Conservation (phyloP, 1,140 invertebrate species). For the Drosophila busckii region DNA sequence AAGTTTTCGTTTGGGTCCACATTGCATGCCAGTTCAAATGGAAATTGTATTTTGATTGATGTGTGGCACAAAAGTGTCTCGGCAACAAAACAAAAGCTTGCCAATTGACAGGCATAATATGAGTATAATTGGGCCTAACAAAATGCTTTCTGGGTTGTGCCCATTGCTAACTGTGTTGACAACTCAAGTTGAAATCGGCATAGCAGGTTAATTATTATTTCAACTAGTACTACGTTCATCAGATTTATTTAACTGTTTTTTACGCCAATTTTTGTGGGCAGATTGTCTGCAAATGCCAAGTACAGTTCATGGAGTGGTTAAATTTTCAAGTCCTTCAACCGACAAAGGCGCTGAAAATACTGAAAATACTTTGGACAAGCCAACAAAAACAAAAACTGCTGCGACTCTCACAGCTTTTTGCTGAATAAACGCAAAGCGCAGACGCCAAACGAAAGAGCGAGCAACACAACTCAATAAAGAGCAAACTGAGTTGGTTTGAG, state of each 20-base stretch:
- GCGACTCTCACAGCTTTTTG: conserved; percentile 25
- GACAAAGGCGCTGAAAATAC: conserved; percentile 64
- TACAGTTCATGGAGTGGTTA: conserved; percentile 27
- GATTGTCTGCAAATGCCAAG: conserved; percentile 64
- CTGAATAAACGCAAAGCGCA: conserved; percentile 61
- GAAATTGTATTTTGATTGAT: conserved; percentile 71
- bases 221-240: too few species aligned
- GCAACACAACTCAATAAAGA: neutral
- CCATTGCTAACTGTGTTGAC: conserved; percentile 16
- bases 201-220: too few species aligned
- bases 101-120: conserved; percentile 35
- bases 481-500: neutral
- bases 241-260: too few species aligned
- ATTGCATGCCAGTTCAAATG: conserved; percentile 54
- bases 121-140: conserved; percentile 20
- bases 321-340: conserved; percentile 45
- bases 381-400: conserved; percentile 30
- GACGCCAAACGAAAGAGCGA: conserved; percentile 23
- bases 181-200: too few species aligned
- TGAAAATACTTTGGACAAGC: conserved; percentile 37
- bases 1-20: conserved; percentile 14
- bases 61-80: conserved; percentile 52
- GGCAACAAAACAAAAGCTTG: conserved; percentile 17
- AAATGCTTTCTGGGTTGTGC: conserved; percentile 1
- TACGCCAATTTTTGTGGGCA: conserved; percentile 35